These are phyloP conservation scores for Ceratosolen solmsi DNA, from an alignment of 1,140 invertebrate genomes.

Conservation along the genomic window DNA sequence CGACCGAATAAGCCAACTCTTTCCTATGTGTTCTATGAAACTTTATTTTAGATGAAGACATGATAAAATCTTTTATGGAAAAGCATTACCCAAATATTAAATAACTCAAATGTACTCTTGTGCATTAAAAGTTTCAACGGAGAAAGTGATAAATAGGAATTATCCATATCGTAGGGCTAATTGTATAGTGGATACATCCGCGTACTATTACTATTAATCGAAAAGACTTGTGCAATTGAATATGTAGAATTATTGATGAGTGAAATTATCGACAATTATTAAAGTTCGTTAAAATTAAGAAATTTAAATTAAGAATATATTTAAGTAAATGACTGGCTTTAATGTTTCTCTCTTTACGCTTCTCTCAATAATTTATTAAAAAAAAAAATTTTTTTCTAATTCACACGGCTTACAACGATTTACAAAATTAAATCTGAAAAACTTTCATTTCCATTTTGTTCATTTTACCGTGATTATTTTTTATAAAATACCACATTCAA, in stretches of 20 bases:
- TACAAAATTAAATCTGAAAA: too few relatives aligned
- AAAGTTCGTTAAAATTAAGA: background rate
- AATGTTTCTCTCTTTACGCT: background rate
- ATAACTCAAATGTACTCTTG: background rate
- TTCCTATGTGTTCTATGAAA: background rate
- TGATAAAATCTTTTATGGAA: conserved; percentile 4
- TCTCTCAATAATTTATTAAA: background rate
- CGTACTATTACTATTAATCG: background rate
- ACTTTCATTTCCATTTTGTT: background rate
- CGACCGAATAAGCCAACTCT: background rate
- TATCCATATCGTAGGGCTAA: background rate
- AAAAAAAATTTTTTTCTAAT: background rate
- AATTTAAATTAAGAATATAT: background rate
- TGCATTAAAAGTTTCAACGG: background rate
- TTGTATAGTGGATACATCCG: background rate
- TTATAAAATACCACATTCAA: background rate
- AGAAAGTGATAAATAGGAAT: background rate
- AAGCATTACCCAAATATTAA: background rate
- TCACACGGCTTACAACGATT: background rate
- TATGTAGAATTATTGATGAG: background rate
- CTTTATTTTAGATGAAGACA: background rate
- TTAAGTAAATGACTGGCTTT: background rate
- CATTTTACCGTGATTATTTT: background rate
- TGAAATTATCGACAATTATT: background rate
- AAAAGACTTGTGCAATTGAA: background rate